Evolutionary conservation across 1,140 invertebrate genomes (phyloP).

Genomic region (Solenopsis fugax): DNA sequence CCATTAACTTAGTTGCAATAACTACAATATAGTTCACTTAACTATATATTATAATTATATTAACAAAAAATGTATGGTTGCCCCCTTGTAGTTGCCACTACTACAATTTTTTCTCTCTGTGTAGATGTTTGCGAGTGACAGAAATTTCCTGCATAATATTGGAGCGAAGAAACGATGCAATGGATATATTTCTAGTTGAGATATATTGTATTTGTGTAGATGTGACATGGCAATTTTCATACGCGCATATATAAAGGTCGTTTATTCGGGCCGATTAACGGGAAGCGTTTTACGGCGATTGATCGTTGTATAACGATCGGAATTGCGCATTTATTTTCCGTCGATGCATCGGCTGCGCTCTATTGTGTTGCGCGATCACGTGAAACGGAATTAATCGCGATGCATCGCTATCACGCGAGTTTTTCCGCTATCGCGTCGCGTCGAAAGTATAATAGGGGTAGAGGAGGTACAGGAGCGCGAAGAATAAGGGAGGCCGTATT

Average conservation of each 20-base stretch:
- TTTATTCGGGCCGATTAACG: slow-evolving; percentile 35
- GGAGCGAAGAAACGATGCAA: neutral
- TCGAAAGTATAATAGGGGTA: slow-evolving; percentile 34
- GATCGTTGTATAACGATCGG: slow-evolving; percentile 49
- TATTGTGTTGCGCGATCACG: slow-evolving; percentile 36
- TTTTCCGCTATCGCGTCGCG: slow-evolving; percentile 27
- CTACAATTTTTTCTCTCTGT: too few species aligned
- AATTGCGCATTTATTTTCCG: slow-evolving; percentile 54
- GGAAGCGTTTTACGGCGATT: slow-evolving; percentile 32
- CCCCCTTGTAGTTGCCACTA: too few species aligned
- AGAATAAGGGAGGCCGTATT: slow-evolving; percentile 50
- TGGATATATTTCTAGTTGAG: slow-evolving; percentile 4
- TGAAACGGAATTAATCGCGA: slow-evolving; percentile 64
- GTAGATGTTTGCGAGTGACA: neutral
- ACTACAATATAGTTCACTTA: too few species aligned
- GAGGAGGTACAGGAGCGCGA: neutral
- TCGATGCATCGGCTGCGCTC: slow-evolving; percentile 11
- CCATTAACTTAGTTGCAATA: too few species aligned
- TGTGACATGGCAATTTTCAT: slow-evolving; percentile 8
- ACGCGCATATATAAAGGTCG: neutral
- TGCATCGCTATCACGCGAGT: slow-evolving; percentile 50
- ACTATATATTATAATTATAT: too few species aligned
- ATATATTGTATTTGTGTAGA: neutral
- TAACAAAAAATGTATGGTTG: too few species aligned
- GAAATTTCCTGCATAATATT: neutral